Evolutionary conservation across 2,113 vertebrate genomes (phyloP), one percentile per base, ranked within the genome.

Genomic region (Gasterosteus aculeatus): DNA sequence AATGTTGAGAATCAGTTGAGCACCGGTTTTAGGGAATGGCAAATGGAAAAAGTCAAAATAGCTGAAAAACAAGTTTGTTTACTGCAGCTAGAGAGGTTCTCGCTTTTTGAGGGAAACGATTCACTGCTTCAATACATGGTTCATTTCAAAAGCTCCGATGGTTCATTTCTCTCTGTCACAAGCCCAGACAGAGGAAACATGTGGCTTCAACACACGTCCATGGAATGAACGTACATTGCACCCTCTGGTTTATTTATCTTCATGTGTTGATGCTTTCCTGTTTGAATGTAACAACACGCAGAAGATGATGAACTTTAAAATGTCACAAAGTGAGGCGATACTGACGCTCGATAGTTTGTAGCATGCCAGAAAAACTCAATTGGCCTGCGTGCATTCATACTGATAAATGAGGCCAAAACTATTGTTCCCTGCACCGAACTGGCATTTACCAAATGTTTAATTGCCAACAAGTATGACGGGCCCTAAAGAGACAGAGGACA

Each of bases 371-470:
- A 75, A 64, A 62, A 77, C 46, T 41, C 35, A n/a, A 42, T 78
- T 64, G 46, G 26, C 59, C 71, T 59, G 49, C 0, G 0, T 29
- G 53, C 9, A 33, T 38, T 73, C 26, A n/a, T 18, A 44, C 54
- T 70, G 47, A 75, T 72, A 56, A 75, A 82, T 69, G 62, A 72
- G 41, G 44, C 29, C 1, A n/a, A 51, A n/a, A 35, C n/a, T 64
- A 15, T 10, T 65, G 6, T 69, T 26, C 47, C 58, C 29, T 35
- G 58, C 66, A 33, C 29, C 74, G 59, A n/a, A 63, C 60, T 69
- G 81, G 84, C 61, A 82, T 80, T 72, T 77, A 64, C 59, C 63
- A 72, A 2, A 60, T 71, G 74, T 66, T 80, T 87, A 88, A 87
- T 80, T 77, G 71, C 60, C 53, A 80, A 74, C 70, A 72, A 69